phyloP scores from a whole-genome alignment of 2,113 vertebrate species.

The Saguinus midas region DNA sequence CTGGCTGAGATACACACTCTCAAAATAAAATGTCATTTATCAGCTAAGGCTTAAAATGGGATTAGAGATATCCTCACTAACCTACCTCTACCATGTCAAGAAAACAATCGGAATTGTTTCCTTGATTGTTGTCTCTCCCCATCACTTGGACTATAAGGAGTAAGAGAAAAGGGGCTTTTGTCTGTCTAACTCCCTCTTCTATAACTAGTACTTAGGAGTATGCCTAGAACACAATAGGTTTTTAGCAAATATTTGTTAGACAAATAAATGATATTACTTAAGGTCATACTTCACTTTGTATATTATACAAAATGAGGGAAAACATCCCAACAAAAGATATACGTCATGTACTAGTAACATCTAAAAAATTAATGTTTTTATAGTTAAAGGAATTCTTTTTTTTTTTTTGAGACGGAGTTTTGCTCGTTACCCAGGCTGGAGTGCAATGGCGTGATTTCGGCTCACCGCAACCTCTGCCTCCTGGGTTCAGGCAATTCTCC shows the following conservation, averaged over 20 bases:
- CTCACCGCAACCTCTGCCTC: too few relatives aligned
- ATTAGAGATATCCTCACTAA: background rate
- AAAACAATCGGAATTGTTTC: background rate
- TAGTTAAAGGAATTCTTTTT: background rate
- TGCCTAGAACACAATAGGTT: background rate
- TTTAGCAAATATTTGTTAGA: background rate
- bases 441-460: too few relatives aligned
- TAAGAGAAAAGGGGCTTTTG: background rate
- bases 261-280: background rate
- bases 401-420: too few relatives aligned
- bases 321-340: conserved; percentile 7
- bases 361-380: conserved; percentile 38
- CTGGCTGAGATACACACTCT: background rate
- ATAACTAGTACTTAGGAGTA: background rate
- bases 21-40: background rate
- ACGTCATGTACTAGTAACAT: background rate
- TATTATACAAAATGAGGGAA: background rate
- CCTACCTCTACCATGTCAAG: background rate
- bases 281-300: background rate
- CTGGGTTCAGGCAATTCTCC: too few relatives aligned
- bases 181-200: background rate
- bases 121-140: background rate
- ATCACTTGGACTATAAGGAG: background rate
- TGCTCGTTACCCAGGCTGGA: too few relatives aligned
- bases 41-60: background rate